These are phyloP conservation scores for Agrochola lychnidis DNA, from an alignment of 2,888 invertebrate genomes.

Conservation along the genomic window DNA sequence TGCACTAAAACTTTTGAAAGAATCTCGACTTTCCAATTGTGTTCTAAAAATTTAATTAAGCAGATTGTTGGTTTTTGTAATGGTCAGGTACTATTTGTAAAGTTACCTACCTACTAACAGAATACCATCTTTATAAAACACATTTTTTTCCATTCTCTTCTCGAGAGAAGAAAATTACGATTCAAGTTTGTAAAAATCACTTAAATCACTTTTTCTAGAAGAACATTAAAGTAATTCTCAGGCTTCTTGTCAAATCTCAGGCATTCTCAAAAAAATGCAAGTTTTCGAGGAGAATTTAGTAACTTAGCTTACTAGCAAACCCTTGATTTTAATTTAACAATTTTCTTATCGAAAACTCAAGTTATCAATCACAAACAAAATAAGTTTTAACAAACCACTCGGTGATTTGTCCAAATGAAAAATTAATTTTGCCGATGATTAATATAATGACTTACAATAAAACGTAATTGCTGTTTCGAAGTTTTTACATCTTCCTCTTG, in stretches of 20 bases:
- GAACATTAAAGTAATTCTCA: not conserved
- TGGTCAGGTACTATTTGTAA: too few species aligned
- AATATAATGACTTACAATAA: conserved; percentile 89
- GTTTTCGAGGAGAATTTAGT: not conserved
- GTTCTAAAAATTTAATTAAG: not conserved
- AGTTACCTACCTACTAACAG: not conserved
- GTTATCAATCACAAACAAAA: conserved; percentile 86
- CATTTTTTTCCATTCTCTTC: not conserved
- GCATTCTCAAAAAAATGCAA: not conserved
- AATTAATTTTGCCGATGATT: conserved; percentile 90
- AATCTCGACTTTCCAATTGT: not conserved
- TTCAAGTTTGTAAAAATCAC: not conserved
- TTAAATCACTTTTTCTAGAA: not conserved
- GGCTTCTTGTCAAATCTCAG: too few species aligned
- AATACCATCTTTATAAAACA: not conserved
- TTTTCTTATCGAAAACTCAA: conserved; percentile 75
- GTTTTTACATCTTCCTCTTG: conserved; percentile 90
- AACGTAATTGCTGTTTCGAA: conserved; percentile 89
- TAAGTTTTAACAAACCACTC: conserved; percentile 85
- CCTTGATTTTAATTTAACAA: conserved; percentile 60
- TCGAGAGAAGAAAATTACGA: not conserved
- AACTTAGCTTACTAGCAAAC: not conserved
- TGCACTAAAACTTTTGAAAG: not conserved
- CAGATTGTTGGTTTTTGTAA: not conserved
- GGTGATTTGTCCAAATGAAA: conserved; percentile 90